Percentiles rank a stretch among this genome's conserved stretches.
These are phyloP conservation scores for Orchestia grillus DNA, from an alignment of 1,140 invertebrate genomes.

Conservation along the genomic window DNA sequence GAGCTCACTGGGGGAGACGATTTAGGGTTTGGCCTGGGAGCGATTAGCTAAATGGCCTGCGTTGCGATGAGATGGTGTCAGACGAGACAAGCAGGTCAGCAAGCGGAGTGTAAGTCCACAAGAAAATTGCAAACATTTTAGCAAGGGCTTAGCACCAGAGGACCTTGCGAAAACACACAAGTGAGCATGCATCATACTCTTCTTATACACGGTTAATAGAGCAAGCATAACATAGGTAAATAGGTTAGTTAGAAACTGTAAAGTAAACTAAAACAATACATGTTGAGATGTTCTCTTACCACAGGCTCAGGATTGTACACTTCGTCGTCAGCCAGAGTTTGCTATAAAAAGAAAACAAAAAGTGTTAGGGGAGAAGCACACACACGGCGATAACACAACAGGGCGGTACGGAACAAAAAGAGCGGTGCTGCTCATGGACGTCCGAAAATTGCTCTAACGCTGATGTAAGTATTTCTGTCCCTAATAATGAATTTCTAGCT, in stretches of 20 bases:
- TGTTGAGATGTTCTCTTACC: background rate
- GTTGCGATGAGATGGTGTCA: background rate
- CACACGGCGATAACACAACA: background rate
- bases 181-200: background rate
- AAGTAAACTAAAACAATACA: background rate
- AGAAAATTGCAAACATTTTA: background rate
- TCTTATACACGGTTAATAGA: background rate
- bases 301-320: conserved; percentile 6
- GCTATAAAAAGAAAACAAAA: background rate
- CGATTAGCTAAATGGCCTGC: background rate
- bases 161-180: background rate
- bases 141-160: background rate
- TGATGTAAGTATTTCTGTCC: background rate
- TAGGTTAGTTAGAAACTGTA: background rate
- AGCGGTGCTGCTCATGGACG: background rate
- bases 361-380: background rate
- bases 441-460: background rate
- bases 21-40: background rate
- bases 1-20: background rate
- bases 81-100: background rate
- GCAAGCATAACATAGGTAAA: background rate
- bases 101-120: too few species aligned
- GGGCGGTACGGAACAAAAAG: background rate
- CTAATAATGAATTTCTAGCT: background rate
- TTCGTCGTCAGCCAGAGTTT: background rate